Evolutionary conservation across 2,797 vertebrate genomes (phyloP).

Genomic region (Morelia viridis): DNA sequence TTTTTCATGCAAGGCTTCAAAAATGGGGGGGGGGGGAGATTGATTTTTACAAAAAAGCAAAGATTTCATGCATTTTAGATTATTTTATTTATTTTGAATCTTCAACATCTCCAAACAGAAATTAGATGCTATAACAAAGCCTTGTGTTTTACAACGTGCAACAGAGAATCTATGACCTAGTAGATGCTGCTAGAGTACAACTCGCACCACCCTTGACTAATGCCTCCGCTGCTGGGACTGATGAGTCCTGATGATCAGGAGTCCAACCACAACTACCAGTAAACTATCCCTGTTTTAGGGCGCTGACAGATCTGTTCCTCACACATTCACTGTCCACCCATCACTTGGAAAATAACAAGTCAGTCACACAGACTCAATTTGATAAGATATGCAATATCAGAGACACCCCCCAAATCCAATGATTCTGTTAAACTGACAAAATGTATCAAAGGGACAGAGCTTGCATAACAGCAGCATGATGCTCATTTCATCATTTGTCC

Average conservation of each 20-base stretch:
- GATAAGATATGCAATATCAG: not conserved
- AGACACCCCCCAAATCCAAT: not conserved
- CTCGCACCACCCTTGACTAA: not conserved
- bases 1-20: not conserved
- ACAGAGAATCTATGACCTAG: not conserved
- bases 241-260: not conserved
- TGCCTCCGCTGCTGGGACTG: not conserved
- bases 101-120: not conserved
- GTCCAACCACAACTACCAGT: not conserved
- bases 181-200: not conserved
- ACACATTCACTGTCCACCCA: not conserved
- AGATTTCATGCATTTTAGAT: constrained; percentile 4
- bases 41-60: not conserved
- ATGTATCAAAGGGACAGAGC: not conserved
- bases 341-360: not conserved
- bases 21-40: not conserved
- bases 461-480: not conserved
- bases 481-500: not conserved
- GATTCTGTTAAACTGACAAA: not conserved
- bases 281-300: not conserved
- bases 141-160: not conserved
- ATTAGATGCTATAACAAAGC: not conserved
- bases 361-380: not conserved
- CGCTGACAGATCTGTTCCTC: not conserved
- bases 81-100: constrained; percentile 11